Conservation (phyloP, 2,797 vertebrate species). For the Enteromius mattozi region DNA sequence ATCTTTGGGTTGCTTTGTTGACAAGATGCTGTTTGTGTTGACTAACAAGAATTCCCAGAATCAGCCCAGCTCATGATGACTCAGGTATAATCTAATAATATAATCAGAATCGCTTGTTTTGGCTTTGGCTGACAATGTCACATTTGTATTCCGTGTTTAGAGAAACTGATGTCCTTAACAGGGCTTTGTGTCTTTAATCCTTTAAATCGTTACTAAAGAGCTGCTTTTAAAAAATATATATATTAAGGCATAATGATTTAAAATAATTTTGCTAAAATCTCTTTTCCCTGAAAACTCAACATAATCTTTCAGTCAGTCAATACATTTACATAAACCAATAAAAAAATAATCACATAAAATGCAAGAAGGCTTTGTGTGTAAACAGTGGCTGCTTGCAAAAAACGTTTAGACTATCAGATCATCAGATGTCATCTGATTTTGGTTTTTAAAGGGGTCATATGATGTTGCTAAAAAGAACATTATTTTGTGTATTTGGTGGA, state of each 20-base stretch:
- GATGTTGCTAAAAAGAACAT: too few species aligned
- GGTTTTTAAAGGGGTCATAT: too few species aligned
- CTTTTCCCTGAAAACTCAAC: neutral
- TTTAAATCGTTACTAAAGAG: neutral
- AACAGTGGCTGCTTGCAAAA: neutral
- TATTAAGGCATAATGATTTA: neutral
- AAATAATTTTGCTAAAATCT: neutral
- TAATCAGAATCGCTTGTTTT: neutral
- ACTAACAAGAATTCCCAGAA: neutral
- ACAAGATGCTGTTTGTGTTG: conserved; percentile 22
- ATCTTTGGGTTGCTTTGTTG: neutral
- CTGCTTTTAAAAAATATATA: neutral
- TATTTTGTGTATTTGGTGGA: too few species aligned
- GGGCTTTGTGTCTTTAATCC: conserved; percentile 11
- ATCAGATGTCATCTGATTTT: too few species aligned
- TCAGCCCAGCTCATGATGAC: conserved; percentile 45
- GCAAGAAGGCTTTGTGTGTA: neutral
- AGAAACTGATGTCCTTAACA: neutral
- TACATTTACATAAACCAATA: neutral
- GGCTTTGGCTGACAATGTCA: neutral
- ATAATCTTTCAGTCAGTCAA: neutral
- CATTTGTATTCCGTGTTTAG: neutral
- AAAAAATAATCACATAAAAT: too few species aligned
- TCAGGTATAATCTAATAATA: conserved; percentile 45
- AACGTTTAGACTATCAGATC: too few species aligned